Evolutionary conservation across 2,888 invertebrate species (phyloP).

Genomic region (Pammene aurita): DNA sequence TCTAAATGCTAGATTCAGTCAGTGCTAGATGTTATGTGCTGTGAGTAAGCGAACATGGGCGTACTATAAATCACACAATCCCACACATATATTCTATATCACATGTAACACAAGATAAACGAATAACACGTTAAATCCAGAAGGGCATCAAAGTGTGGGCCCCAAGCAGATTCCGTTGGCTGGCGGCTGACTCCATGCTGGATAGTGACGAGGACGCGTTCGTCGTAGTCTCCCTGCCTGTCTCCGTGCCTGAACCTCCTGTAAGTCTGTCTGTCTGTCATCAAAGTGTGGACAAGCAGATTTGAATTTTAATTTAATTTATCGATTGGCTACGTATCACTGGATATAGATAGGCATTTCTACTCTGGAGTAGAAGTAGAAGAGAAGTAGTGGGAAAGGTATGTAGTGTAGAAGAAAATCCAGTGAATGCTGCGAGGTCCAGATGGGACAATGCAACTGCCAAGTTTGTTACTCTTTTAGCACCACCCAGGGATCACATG

Average conservation of each 20-base stretch:
- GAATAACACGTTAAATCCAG: conserved; percentile 35
- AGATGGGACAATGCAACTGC: too few relatives aligned
- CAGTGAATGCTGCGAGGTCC: too few relatives aligned
- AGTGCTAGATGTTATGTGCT: too few relatives aligned
- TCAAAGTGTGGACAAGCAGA: conserved; percentile 74
- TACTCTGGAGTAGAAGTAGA: too few relatives aligned
- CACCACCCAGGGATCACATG: too few relatives aligned
- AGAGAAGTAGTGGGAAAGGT: too few relatives aligned
- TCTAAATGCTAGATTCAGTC: too few relatives aligned
- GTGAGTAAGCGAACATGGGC: conserved; percentile 9
- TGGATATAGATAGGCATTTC: too few relatives aligned
- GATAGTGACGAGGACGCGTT: conserved; percentile 87
- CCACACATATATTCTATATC: not conserved
- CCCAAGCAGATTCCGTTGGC: conserved; percentile 75
- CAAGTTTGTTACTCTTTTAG: too few relatives aligned
- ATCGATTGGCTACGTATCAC: too few relatives aligned
- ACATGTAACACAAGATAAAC: not conserved
- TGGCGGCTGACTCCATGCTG: conserved; percentile 79
- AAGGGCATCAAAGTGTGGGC: conserved; percentile 72
- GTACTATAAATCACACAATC: not conserved
- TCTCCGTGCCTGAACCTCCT: conserved; percentile 79
- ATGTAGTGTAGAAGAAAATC: too few relatives aligned
- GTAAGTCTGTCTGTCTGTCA: conserved; percentile 48
- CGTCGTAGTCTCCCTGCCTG: conserved; percentile 86
- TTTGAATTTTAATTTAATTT: too few relatives aligned